These are phyloP conservation scores for Morbakka virulenta DNA, from an alignment of 30 jellyfish, hydroid and myxozoan genomes.

Conservation along the genomic window DNA sequence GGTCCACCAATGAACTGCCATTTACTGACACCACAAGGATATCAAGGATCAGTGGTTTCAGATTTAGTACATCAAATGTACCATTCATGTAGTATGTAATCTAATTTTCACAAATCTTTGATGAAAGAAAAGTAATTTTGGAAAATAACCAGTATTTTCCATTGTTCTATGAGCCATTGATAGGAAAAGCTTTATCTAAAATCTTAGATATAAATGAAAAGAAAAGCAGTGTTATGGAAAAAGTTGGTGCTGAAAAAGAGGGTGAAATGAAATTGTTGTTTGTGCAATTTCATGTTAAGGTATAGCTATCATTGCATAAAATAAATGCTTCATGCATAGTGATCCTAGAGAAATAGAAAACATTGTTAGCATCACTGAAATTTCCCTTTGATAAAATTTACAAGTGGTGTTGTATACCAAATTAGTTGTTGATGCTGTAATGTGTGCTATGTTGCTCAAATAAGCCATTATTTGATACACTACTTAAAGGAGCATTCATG, in stretches of 20 bases:
- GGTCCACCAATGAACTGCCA: slow-evolving; percentile 28
- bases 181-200: not conserved
- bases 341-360: not conserved
- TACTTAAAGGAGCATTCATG: no score
- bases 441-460: slow-evolving; percentile 16
- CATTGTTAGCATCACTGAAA: slow-evolving; percentile 34
- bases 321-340: slow-evolving; percentile 22
- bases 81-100: slow-evolving; percentile 17
- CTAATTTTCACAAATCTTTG: slow-evolving; percentile 13
- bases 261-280: slow-evolving; percentile 16
- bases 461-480: no score
- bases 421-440: not conserved
- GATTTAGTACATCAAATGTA: slow-evolving; percentile 6
- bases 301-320: not conserved
- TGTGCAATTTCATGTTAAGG: slow-evolving; percentile 7
- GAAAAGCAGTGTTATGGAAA: not conserved
- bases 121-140: slow-evolving; percentile 19
- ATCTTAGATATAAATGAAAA: not conserved
- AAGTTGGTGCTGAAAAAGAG: slow-evolving; percentile 11
- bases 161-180: slow-evolving; percentile 9
- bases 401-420: slow-evolving; percentile 5
- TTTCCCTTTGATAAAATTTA: slow-evolving; percentile 9
- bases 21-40: slow-evolving; percentile 11
- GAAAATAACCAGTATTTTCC: slow-evolving; percentile 20
- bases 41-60: slow-evolving; percentile 29